Evolutionary conservation across 2,113 vertebrate genomes (phyloP).

Genomic region (Camarhynchus parvulus): DNA sequence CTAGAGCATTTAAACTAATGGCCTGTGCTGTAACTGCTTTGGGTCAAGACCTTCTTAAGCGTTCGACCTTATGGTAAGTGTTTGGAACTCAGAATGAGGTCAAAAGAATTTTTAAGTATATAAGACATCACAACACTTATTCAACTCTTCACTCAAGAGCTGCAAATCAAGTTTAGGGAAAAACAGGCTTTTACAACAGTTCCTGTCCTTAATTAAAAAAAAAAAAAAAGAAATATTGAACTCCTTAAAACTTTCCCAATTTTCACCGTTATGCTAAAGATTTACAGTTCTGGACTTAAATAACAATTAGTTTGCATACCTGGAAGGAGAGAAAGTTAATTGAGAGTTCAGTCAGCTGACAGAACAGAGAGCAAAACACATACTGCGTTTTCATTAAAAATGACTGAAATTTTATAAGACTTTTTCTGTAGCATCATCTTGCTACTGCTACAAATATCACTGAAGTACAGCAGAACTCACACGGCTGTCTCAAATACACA

Average conservation of each 20-base stretch:
- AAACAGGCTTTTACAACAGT: neutral
- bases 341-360: neutral
- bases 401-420: neutral
- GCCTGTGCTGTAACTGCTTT: neutral
- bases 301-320: neutral
- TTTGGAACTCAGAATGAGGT: neutral
- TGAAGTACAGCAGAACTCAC: neutral
- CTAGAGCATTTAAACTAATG: neutral
- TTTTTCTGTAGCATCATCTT: neutral
- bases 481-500: fast-evolving
- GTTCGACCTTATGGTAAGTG: neutral
- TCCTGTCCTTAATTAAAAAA: neutral
- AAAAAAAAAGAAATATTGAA: neutral
- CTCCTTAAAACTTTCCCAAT: neutral
- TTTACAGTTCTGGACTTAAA: neutral
- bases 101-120: neutral
- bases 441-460: neutral
- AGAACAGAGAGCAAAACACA: neutral
- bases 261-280: neutral
- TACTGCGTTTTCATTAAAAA: neutral
- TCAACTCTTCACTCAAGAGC: neutral
- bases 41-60: neutral
- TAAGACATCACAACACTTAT: neutral
- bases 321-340: neutral
- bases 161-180: neutral